Conservation (phyloP, 1,140 invertebrate genomes). For the Sarcophaga peregrina region DNA sequence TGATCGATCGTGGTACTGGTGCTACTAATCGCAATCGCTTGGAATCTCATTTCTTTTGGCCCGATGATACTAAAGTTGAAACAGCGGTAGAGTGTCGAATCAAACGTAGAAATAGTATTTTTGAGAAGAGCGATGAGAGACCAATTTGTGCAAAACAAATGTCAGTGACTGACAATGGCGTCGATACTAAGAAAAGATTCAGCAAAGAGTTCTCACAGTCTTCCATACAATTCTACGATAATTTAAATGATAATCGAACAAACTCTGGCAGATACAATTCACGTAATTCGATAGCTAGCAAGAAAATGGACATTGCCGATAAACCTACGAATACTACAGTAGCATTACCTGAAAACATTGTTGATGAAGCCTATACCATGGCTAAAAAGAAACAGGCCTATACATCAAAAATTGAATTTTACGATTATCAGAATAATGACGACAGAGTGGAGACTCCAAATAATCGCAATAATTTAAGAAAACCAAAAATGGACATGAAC, state of each 20-base stretch:
- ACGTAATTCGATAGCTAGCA: not conserved
- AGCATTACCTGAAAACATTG: conserved; percentile 28
- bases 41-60: conserved; percentile 64
- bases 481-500: conserved; percentile 61
- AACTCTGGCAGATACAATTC: not conserved
- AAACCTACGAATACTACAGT: conserved; percentile 54
- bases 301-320: conserved; percentile 51
- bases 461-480: conserved; percentile 55
- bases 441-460: conserved; percentile 42
- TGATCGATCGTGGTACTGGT: conserved; percentile 54
- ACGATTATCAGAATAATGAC: conserved; percentile 55
- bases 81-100: conserved; percentile 55
- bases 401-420: conserved; percentile 61
- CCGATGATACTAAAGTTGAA: conserved; percentile 56
- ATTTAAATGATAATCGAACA: conserved; percentile 51
- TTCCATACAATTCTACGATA: conserved; percentile 62
- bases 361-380: conserved; percentile 42
- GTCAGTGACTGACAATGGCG: conserved; percentile 16
- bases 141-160: conserved; percentile 28
- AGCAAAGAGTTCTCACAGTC: conserved; percentile 63
- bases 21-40: conserved; percentile 52
- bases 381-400: conserved; percentile 57
- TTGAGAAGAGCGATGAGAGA: conserved; percentile 46
- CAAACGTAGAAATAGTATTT: conserved; percentile 56
- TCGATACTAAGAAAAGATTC: conserved; percentile 56